These are phyloP conservation scores for Drosophila bunnanda DNA, from an alignment of 2,888 invertebrate genomes.

Conservation along the genomic window DNA sequence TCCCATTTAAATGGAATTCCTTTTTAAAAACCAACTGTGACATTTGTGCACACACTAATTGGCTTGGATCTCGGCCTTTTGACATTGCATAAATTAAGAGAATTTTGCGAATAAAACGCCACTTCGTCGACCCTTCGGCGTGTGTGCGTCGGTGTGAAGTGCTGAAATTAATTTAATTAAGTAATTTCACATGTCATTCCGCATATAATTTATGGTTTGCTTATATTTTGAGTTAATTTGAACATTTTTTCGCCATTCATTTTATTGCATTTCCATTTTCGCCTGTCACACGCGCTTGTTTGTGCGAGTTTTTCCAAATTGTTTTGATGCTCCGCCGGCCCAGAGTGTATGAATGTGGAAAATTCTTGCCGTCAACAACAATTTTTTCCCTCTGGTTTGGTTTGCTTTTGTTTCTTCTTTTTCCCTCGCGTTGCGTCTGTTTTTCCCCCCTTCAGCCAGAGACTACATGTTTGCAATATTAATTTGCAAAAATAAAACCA, in stretches of 20 bases:
- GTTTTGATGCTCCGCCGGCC: constrained; percentile 64
- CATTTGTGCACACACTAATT: constrained; percentile 41
- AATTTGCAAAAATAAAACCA: constrained; percentile 55
- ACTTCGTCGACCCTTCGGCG: background rate
- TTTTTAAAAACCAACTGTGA: constrained; percentile 20
- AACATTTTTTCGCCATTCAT: constrained; percentile 38
- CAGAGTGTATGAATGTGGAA: constrained; percentile 38
- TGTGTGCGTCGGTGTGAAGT: constrained; percentile 17
- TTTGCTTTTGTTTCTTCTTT: constrained; percentile 18
- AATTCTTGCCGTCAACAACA: constrained; percentile 48
- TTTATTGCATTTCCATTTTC: constrained; percentile 41
- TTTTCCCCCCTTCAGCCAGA: background rate
- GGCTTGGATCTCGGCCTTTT: constrained; percentile 45
- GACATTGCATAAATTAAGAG: constrained; percentile 64
- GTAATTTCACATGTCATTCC: constrained; percentile 71
- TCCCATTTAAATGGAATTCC: constrained; percentile 4
- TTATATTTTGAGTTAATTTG: constrained; percentile 69
- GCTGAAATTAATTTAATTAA: constrained; percentile 73
- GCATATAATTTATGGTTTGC: constrained; percentile 68
- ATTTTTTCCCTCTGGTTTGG: constrained; percentile 38
- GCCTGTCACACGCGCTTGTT: constrained; percentile 53
- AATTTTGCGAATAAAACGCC: constrained; percentile 25
- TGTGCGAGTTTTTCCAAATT: constrained; percentile 60
- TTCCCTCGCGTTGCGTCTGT: background rate
- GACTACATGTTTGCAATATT: constrained; percentile 53